Conservation (phyloP, 2,113 vertebrate species). For the Otis tarda region DNA sequence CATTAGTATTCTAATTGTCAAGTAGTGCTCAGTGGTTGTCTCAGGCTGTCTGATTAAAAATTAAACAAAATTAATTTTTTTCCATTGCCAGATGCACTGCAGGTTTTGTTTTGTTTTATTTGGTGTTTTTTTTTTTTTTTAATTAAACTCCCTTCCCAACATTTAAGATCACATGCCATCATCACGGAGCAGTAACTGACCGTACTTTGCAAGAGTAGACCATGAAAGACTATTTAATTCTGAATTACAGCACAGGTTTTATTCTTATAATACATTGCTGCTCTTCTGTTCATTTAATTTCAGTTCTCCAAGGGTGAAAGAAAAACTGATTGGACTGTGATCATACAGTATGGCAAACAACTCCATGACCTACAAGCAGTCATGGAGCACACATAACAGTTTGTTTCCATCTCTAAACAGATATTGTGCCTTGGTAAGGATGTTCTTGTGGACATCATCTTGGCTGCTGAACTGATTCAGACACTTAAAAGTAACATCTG, state of each 20-base stretch:
- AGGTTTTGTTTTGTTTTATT: not conserved
- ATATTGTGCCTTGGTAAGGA: not conserved
- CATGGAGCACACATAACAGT: not conserved
- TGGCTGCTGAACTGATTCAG: not conserved
- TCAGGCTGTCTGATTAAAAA: conserved; percentile 69
- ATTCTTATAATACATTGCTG: not conserved
- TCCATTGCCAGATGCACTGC: conserved; percentile 46
- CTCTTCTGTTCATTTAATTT: not conserved
- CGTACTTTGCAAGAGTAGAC: not conserved
- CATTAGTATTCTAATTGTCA: conserved; percentile 70
- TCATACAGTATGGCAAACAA: not conserved
- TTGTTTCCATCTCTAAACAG: not conserved
- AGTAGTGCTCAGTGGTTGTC: conserved; percentile 61
- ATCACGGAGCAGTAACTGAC: not conserved
- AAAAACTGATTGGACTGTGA: not conserved
- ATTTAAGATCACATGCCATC: not conserved
- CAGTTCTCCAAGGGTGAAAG: not conserved
- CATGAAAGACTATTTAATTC: not conserved
- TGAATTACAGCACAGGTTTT: not conserved
- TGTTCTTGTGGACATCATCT: not conserved
- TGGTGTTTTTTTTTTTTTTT: not conserved
- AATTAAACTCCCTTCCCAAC: conserved; percentile 29
- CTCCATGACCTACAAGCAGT: not conserved
- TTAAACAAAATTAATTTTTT: conserved; percentile 69
- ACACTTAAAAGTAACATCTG: not conserved